These are phyloP conservation scores for Maniola hyperantus DNA, from an alignment of 2,888 invertebrate genomes.

Conservation along the genomic window DNA sequence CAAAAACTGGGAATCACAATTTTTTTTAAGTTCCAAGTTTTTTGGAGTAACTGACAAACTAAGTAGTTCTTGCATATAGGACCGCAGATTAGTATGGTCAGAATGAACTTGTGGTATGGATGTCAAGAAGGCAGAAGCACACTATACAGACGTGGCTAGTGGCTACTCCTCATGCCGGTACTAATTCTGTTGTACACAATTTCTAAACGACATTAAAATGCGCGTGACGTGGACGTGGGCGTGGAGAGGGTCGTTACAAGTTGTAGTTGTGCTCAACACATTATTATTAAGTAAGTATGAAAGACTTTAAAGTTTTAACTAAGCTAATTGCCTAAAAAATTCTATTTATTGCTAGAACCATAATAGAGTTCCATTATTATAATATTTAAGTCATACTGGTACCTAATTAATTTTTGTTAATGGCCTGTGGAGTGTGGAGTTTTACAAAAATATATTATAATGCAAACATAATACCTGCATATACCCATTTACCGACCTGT, in stretches of 20 bases:
- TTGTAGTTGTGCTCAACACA: background rate
- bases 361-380: background rate
- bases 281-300: background rate
- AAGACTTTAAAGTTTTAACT: too few species aligned
- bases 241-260: background rate
- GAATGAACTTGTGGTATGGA: too few species aligned
- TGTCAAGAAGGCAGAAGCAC: too few species aligned
- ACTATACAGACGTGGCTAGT: too few species aligned
- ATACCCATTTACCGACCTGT: background rate
- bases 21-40: too few species aligned
- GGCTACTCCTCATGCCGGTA: too few species aligned
- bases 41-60: too few species aligned
- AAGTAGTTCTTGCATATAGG: too few species aligned
- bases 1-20: too few species aligned
- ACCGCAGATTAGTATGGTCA: too few species aligned
- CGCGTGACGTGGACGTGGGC: background rate
- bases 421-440: background rate
- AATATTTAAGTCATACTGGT: background rate
- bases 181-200: too few species aligned
- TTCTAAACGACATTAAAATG: too few species aligned
- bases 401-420: background rate
- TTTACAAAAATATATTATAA: background rate
- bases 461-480: background rate
- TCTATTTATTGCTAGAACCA: background rate
- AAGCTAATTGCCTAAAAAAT: background rate